Evolutionary conservation across 2,113 vertebrate species (phyloP).

Genomic region (Caloenas nicobarica): DNA sequence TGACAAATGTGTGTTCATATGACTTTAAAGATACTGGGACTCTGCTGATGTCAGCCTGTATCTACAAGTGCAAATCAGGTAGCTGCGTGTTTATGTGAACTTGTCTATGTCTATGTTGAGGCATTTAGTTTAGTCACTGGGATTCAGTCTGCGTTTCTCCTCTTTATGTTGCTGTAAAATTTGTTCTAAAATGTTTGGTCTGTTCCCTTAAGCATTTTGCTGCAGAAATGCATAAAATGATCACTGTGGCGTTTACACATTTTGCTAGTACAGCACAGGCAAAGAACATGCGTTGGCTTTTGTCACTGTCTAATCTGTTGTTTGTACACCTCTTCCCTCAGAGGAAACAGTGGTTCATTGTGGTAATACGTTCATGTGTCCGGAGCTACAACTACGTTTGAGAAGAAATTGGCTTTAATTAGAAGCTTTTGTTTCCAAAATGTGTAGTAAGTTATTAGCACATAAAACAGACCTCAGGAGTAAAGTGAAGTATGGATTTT

Average conservation of each 20-base stretch:
- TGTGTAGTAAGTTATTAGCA: not conserved
- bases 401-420: not conserved
- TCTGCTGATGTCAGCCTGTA: not conserved
- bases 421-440: not conserved
- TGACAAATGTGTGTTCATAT: not conserved
- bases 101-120: not conserved
- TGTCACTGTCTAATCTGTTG: not conserved
- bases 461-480: not conserved
- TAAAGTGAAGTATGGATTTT: not conserved
- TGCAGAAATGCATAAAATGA: not conserved
- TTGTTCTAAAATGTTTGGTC: not conserved
- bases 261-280: not conserved
- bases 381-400: not conserved
- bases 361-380: not conserved
- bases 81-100: not conserved
- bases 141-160: not conserved
- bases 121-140: not conserved
- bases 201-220: not conserved
- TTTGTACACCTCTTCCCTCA: not conserved
- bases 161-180: not conserved
- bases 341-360: not conserved
- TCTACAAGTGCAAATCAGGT: not conserved
- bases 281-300: not conserved
- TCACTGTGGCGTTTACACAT: fast-evolving
- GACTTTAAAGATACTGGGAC: not conserved